Evolutionary conservation across 1,140 invertebrate genomes (phyloP).

Genomic region (Himalopsyche phryganea): DNA sequence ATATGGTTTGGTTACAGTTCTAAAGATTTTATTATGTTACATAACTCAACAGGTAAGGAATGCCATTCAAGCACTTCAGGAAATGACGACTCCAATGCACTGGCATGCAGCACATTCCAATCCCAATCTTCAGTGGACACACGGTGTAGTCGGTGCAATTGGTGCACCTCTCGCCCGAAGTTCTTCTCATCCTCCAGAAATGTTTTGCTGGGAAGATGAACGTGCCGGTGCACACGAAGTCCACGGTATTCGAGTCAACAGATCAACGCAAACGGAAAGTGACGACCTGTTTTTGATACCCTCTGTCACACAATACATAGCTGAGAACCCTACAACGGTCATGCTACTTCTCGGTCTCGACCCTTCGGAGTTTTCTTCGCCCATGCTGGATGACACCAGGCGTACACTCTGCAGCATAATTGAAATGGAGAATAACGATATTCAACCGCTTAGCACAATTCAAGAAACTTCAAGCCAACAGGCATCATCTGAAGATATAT

Average conservation of each 20-base stretch:
- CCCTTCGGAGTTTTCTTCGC: constrained; percentile 32
- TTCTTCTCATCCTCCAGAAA: constrained; percentile 77
- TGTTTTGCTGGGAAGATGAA: constrained; percentile 67
- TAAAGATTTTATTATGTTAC: no score
- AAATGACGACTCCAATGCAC: constrained; percentile 65
- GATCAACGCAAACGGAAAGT: constrained; percentile 47
- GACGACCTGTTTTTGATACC: constrained; percentile 43
- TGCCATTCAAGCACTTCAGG: constrained; percentile 77
- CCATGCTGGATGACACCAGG: constrained; percentile 19
- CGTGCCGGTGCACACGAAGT: constrained; percentile 12
- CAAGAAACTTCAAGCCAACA: constrained; percentile 32
- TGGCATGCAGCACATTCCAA: constrained; percentile 66
- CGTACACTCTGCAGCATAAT: constrained; percentile 26
- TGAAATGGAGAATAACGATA: constrained; percentile 23
- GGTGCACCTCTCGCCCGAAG: constrained; percentile 62
- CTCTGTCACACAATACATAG: constrained; percentile 49
- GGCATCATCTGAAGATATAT: constrained; percentile 29
- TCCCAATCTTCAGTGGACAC: constrained; percentile 59
- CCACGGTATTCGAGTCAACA: constrained; percentile 37
- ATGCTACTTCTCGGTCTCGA: constrained; percentile 50
- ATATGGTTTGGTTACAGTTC: no score
- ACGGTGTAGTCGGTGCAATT: constrained; percentile 38
- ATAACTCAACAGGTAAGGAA: constrained; percentile 75
- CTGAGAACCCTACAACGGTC: constrained; percentile 51
- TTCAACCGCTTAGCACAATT: constrained; percentile 30